Evolutionary conservation across 2,113 vertebrate species (phyloP).

Genomic region (Motacilla tschutschensis): DNA sequence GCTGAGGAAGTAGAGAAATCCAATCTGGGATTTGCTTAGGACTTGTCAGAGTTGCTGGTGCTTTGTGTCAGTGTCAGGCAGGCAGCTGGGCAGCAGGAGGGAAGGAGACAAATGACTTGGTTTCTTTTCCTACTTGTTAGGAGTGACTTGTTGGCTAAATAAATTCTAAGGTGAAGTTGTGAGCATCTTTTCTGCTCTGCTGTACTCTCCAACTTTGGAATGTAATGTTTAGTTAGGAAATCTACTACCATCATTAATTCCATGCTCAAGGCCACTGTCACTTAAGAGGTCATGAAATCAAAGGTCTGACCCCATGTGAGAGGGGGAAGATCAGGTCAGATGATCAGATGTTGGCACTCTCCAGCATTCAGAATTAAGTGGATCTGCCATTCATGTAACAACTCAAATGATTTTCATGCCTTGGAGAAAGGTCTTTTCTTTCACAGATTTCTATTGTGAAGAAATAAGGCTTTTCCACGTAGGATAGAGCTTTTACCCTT

Average conservation of each 20-base stretch:
- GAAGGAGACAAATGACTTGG: background rate
- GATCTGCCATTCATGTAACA: background rate
- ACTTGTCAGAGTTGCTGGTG: background rate
- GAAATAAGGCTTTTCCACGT: background rate
- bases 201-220: background rate
- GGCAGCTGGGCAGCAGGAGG: background rate
- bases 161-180: background rate
- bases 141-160: background rate
- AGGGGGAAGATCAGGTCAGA: background rate
- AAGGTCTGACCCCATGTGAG: background rate
- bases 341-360: background rate
- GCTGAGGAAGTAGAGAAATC: constrained; percentile 1
- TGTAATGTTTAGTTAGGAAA: background rate
- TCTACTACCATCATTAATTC: background rate
- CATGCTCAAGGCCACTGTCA: background rate
- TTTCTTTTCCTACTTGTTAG: background rate
- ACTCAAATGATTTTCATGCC: background rate
- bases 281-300: background rate
- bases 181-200: background rate
- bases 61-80: background rate
- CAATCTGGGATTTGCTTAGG: background rate
- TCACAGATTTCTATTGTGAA: background rate
- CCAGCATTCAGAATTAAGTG: background rate
- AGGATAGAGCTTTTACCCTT: background rate
- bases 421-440: background rate